A percentile compares a stretch with the other conserved stretches of the same genome.
Evolutionary conservation across 2,797 vertebrate species (phyloP).

Genomic region (Limosa lapponica): DNA sequence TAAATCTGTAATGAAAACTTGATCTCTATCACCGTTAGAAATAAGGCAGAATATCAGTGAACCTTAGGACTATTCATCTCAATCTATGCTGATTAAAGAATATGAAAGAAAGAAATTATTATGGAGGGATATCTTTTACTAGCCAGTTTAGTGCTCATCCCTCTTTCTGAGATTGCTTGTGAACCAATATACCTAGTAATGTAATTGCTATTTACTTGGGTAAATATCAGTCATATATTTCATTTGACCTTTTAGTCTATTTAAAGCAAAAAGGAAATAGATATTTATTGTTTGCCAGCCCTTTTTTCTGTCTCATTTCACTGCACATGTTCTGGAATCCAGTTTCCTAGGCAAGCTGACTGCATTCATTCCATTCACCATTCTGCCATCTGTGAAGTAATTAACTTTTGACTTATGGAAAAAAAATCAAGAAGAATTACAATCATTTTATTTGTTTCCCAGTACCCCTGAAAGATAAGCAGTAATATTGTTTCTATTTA

Average conservation of each 20-base stretch:
- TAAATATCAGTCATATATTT: constrained; percentile 34
- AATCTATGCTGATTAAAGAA: constrained; percentile 36
- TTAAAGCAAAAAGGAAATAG: constrained; percentile 52
- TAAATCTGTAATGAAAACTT: not conserved
- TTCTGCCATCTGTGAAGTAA: constrained; percentile 70
- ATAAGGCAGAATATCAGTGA: not conserved
- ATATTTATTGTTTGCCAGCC: constrained; percentile 59
- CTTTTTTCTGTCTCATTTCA: constrained; percentile 70
- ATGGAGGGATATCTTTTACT: not conserved
- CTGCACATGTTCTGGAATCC: constrained; percentile 60
- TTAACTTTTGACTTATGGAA: constrained; percentile 67
- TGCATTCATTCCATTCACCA: constrained; percentile 24
- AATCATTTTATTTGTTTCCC: constrained; percentile 38
- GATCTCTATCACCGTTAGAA: not conserved
- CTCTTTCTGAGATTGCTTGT: constrained; percentile 1
- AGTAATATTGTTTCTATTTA: constrained; percentile 2
- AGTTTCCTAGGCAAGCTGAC: constrained; percentile 59
- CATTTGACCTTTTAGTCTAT: constrained; percentile 56
- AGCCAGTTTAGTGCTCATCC: not conserved
- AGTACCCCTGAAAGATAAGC: constrained; percentile 15
- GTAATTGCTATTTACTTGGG: constrained; percentile 28
- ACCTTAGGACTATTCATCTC: not conserved
- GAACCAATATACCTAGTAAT: constrained; percentile 16
- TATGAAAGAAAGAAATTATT: constrained; percentile 5
- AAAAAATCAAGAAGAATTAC: constrained; percentile 52